These are phyloP conservation scores for Psammodynastes pulverulentus DNA, from an alignment of 2,113 vertebrate species.

Conservation along the genomic window DNA sequence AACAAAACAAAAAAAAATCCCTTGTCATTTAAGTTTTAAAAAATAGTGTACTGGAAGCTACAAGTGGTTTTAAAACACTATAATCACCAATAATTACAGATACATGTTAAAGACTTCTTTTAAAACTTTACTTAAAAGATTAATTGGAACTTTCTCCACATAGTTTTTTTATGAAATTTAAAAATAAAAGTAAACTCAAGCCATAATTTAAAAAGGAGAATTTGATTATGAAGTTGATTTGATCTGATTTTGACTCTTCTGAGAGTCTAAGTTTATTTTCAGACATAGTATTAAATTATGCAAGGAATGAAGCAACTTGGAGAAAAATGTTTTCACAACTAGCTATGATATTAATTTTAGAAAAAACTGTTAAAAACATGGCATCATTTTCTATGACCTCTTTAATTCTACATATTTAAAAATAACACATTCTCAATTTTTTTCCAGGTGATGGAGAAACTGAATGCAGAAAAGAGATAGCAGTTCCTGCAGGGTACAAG, in stretches of 20 bases:
- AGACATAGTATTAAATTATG: conserved; percentile 7
- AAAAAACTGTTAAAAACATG: conserved; percentile 7
- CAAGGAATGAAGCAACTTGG: not conserved
- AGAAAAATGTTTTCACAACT: not conserved
- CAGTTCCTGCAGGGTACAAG: conserved; percentile 35
- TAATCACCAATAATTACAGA: conserved; percentile 34
- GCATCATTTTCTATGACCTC: not conserved
- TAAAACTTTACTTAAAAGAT: conserved; percentile 35
- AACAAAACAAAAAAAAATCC: conserved; percentile 51
- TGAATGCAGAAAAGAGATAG: conserved; percentile 24
- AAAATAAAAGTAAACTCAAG: not conserved
- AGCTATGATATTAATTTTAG: conserved; percentile 15
- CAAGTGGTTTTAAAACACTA: conserved; percentile 53
- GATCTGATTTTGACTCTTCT: not conserved
- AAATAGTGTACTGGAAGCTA: conserved; percentile 52
- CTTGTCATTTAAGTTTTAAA: conserved; percentile 69
- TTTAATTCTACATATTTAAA: conserved; percentile 28
- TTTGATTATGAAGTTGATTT: not conserved
- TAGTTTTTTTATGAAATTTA: conserved; percentile 8
- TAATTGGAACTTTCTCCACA: conserved; percentile 40
- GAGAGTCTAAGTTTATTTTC: conserved; percentile 18
- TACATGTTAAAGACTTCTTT: conserved; percentile 38
- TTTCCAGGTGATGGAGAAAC: not conserved
- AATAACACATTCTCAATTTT: not conserved
- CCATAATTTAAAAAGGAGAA: fast-evolving